phyloP scores from a whole-genome alignment of 2,888 invertebrate genomes.

The Panopea generosa region DNA sequence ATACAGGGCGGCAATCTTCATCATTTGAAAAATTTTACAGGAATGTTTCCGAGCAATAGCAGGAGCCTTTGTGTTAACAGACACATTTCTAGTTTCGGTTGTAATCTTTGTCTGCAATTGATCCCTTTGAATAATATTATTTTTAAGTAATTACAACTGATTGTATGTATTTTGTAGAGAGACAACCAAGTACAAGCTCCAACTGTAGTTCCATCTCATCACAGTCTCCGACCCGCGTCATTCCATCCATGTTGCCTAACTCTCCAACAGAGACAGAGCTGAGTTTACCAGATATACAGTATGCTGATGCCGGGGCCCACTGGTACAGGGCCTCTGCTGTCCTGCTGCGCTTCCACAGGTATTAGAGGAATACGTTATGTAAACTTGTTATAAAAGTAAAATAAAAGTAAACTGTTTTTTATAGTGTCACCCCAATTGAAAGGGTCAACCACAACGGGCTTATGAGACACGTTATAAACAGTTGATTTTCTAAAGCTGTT shows the following conservation, averaged over 20 bases:
- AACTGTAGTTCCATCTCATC: conserved; percentile 70
- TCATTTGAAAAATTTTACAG: too few species aligned
- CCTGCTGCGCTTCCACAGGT: conserved; percentile 82
- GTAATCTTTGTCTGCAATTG: too few species aligned
- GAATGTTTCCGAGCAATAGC: too few species aligned
- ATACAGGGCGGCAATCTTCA: too few species aligned
- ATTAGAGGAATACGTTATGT: conserved; percentile 7
- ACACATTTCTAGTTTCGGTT: too few species aligned
- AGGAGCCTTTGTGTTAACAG: too few species aligned
- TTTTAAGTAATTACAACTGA: too few species aligned
- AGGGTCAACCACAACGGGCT: too few species aligned
- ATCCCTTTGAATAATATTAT: too few species aligned
- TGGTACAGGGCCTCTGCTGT: conserved; percentile 84
- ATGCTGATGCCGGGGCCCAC: conserved; percentile 82
- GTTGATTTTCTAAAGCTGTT: too few species aligned
- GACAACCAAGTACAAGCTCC: conserved; percentile 69
- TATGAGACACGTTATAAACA: too few species aligned
- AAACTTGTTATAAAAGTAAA: not conserved
- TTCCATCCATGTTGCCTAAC: conserved; percentile 76
- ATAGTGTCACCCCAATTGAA: too few species aligned
- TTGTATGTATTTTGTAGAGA: conserved; percentile 64
- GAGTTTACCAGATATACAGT: conserved; percentile 63
- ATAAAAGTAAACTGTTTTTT: not conserved
- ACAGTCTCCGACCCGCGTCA: conserved; percentile 70
- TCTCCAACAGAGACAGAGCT: conserved; percentile 74